phyloP scores from a whole-genome alignment of 37 sponge, comb jelly and placozoan species.

The Sycon ciliatum region DNA sequence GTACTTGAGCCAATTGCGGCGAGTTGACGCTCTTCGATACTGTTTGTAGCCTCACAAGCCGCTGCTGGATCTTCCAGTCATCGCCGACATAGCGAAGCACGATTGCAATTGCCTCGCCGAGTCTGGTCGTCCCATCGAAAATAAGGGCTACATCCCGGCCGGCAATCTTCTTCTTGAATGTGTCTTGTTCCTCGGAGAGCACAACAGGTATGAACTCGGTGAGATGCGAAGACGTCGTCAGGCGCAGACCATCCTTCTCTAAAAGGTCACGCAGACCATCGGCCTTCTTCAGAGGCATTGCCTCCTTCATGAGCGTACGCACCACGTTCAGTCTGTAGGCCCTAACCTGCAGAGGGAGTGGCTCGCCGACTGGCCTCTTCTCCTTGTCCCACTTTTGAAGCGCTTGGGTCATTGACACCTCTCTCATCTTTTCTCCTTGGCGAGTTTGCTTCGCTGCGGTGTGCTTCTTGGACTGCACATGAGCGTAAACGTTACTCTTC shows the following conservation, averaged over 20 bases:
- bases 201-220: constrained; percentile 10
- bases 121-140: constrained; percentile 22
- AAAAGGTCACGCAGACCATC: constrained; percentile 13
- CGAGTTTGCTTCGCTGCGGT: no score
- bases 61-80: constrained; percentile 19
- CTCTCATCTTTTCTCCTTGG: no score
- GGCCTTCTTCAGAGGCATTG: background rate
- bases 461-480: no score
- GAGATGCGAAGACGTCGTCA: background rate
- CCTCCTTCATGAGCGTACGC: background rate
- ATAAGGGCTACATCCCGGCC: constrained; percentile 17
- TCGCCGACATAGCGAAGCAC: constrained; percentile 20
- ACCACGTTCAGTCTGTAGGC: constrained; percentile 10
- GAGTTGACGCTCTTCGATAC: constrained; percentile 16
- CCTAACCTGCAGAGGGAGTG: no score
- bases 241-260: constrained; percentile 16
- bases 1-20: constrained; percentile 21
- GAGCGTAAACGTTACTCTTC: no score
- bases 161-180: background rate
- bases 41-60: constrained; percentile 8
- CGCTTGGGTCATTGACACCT: no score
- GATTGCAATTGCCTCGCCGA: constrained; percentile 20
- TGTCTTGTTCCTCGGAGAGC: background rate
- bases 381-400: no score
- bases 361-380: no score